These are phyloP conservation scores for Plectrocnemia conspersa DNA, from an alignment of 1,140 invertebrate species.

Conservation along the genomic window DNA sequence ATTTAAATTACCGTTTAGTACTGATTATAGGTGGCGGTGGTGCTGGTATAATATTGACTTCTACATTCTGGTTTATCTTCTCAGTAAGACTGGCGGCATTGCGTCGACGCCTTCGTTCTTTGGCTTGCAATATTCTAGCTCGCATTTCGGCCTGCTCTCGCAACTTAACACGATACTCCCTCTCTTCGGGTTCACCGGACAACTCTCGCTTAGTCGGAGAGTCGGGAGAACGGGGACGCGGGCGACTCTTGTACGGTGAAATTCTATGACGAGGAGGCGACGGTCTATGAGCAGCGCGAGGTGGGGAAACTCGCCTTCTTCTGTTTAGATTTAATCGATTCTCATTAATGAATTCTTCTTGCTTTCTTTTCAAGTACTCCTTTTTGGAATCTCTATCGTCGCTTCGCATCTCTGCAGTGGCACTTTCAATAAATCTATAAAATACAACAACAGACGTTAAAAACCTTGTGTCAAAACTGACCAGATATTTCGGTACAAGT, in stretches of 20 bases:
- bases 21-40: too few relatives aligned
- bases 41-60: too few relatives aligned
- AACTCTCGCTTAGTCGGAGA: conserved; percentile 10
- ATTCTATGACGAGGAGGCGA: conserved; percentile 11
- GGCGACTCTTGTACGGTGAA: conserved; percentile 5
- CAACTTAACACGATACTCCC: conserved; percentile 23
- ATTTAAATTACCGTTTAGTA: too few relatives aligned
- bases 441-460: too few relatives aligned
- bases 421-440: conserved; percentile 32
- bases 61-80: conserved; percentile 7
- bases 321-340: conserved; percentile 18
- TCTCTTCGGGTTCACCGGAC: conserved; percentile 25
- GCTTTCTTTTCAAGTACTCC: conserved; percentile 26
- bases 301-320: conserved; percentile 1
- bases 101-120: conserved; percentile 26
- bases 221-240: neutral
- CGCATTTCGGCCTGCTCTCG: conserved; percentile 32
- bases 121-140: conserved; percentile 27
- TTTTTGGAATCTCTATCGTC: conserved; percentile 11
- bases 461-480: too few relatives aligned
- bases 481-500: too few relatives aligned
- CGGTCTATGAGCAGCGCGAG: neutral
- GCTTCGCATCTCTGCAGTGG: conserved; percentile 15
- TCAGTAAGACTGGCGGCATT: conserved; percentile 21
- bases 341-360: conserved; percentile 30